Percentiles rank a stretch among this genome's conserved stretches.
Conservation (phyloP, 1,140 invertebrate species). For the Aethina tumida region DNA sequence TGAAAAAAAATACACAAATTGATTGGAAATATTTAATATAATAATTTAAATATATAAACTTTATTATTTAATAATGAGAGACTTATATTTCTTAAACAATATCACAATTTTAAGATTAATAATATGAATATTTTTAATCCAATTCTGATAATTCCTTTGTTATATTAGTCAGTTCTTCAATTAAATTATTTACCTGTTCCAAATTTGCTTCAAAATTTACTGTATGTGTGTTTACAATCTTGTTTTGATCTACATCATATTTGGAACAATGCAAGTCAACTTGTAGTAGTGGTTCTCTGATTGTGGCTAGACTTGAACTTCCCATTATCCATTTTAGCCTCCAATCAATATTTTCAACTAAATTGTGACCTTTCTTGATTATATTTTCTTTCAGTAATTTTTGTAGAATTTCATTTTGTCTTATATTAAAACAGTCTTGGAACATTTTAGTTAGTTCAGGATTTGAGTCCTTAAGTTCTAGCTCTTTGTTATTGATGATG, state of each 20-base stretch:
- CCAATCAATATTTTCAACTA: conserved; percentile 34
- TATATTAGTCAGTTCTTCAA: conserved; percentile 9
- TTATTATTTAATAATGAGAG: no score
- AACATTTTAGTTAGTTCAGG: conserved; percentile 14
- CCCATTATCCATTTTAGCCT: conserved; percentile 34
- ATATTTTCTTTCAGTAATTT: conserved; percentile 22
- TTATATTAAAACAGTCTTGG: conserved; percentile 23
- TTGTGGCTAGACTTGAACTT: conserved; percentile 25
- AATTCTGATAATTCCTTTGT: conserved; percentile 4
- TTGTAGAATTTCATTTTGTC: conserved; percentile 28
- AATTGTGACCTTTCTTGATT: conserved; percentile 14
- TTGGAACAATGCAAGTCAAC: conserved; percentile 27
- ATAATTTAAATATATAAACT: no score
- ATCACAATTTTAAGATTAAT: not conserved
- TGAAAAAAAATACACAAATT: no score
- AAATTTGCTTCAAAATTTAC: conserved; percentile 28
- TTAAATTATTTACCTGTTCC: conserved; percentile 24
- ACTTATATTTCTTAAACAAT: no score
- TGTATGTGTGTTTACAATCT: conserved; percentile 7
- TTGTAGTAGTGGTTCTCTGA: conserved; percentile 30
- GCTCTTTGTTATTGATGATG: conserved; percentile 15
- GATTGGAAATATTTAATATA: no score
- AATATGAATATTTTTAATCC: not conserved
- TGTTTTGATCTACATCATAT: conserved; percentile 7
- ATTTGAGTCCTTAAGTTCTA: conserved; percentile 14